Evolutionary conservation across 2,888 invertebrate species (phyloP).

Genomic region (Azorinus chamasolen): DNA sequence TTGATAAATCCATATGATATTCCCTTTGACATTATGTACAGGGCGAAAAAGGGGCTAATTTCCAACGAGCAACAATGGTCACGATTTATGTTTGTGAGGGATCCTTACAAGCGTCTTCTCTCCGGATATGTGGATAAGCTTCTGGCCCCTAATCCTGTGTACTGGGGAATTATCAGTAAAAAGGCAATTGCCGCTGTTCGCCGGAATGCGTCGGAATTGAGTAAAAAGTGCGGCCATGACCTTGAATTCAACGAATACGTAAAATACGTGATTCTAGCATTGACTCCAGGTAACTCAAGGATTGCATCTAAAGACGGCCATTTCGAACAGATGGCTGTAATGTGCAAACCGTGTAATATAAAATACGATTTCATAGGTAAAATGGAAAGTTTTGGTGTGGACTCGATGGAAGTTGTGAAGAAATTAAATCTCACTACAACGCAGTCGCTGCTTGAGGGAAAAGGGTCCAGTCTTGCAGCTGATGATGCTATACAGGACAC

Average conservation of each 20-base stretch:
- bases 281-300: background rate
- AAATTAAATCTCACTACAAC: slow-evolving; percentile 13
- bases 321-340: slow-evolving; percentile 12
- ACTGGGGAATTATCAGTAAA: slow-evolving; percentile 48
- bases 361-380: slow-evolving; percentile 46
- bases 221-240: slow-evolving; percentile 63
- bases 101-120: slow-evolving; percentile 44
- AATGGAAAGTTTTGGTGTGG: slow-evolving; percentile 34
- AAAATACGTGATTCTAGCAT: slow-evolving; percentile 47
- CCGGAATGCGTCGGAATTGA: slow-evolving; percentile 26
- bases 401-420: slow-evolving; percentile 18
- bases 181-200: slow-evolving; percentile 38
- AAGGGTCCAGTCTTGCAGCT: slow-evolving; percentile 3
- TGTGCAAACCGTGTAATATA: slow-evolving; percentile 42
- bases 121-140: slow-evolving; percentile 67
- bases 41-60: slow-evolving; percentile 1
- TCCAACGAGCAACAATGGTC: background rate
- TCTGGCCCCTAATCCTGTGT: slow-evolving; percentile 62
- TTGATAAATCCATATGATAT: slow-evolving; percentile 38
- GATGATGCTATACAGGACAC: slow-evolving; percentile 30
- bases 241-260: slow-evolving; percentile 66
- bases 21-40: slow-evolving; percentile 18
- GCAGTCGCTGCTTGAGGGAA: slow-evolving; percentile 3
- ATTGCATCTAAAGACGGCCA: slow-evolving; percentile 6
- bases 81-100: slow-evolving; percentile 29